Conservation (phyloP, 2,113 vertebrate genomes). For the Leucoraja erinaceus region DNA sequence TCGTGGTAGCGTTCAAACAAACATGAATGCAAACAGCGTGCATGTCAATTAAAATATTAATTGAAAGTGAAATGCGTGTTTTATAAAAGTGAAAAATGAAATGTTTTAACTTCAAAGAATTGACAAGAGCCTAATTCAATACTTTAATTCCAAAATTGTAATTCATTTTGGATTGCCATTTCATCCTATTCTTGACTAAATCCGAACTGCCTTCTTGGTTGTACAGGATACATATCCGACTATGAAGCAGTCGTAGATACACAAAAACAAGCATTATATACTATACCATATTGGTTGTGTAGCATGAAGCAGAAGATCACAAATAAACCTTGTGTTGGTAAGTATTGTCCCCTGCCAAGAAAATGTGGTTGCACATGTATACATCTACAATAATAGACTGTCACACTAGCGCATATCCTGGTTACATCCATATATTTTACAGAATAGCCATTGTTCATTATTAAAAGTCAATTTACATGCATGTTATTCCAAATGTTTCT, state of each 20-base stretch:
- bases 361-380: neutral
- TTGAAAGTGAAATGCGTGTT: neutral
- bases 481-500: too few species aligned
- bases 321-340: neutral
- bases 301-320: neutral
- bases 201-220: neutral
- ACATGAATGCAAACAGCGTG: neutral
- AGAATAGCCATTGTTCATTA: neutral
- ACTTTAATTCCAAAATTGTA: neutral
- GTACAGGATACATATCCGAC: neutral
- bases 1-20: neutral
- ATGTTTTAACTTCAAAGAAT: neutral
- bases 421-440: neutral
- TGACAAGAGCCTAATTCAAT: neutral
- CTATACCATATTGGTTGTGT: neutral
- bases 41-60: conserved; percentile 1
- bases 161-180: neutral
- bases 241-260: neutral
- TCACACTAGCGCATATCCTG: neutral
- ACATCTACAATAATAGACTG: neutral
- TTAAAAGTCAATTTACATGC: neutral
- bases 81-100: neutral
- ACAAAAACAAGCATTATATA: neutral
- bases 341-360: neutral
- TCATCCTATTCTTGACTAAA: neutral